phyloP scores from a whole-genome alignment of 1,140 invertebrate species.

The Drosophila sproati region DNA sequence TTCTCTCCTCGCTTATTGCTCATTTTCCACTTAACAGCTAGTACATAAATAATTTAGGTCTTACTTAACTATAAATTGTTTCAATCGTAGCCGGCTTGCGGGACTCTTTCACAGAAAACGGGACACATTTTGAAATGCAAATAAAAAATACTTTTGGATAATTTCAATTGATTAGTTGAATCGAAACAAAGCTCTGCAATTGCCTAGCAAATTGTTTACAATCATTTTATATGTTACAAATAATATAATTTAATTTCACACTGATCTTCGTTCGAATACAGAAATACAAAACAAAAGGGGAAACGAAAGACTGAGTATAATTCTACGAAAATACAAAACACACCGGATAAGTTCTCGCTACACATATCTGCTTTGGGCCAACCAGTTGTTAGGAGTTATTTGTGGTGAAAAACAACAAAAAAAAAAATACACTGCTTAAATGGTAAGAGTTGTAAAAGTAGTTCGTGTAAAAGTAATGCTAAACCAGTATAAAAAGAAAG shows the following conservation, averaged over 20 bases:
- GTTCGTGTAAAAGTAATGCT: constrained; percentile 33
- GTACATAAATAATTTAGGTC: constrained; percentile 71
- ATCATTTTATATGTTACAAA: constrained; percentile 48
- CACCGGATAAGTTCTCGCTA: constrained; percentile 10
- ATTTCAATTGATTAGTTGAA: constrained; percentile 63
- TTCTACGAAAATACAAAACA: background rate
- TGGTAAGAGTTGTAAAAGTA: constrained; percentile 22
- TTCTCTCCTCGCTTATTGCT: constrained; percentile 34
- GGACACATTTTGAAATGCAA: constrained; percentile 38
- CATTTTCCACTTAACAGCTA: constrained; percentile 53
- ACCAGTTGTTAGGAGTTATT: constrained; percentile 13
- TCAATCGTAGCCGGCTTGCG: constrained; percentile 29
- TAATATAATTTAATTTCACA: constrained; percentile 48
- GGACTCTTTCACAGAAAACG: constrained; percentile 22
- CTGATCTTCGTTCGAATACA: constrained; percentile 3
- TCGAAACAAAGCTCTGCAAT: constrained; percentile 37
- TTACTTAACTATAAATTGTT: constrained; percentile 40
- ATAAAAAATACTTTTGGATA: constrained; percentile 67
- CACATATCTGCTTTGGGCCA: constrained; percentile 5
- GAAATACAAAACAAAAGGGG: background rate
- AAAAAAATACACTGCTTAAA: constrained; percentile 9
- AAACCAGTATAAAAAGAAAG: constrained; percentile 59
- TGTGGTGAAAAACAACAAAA: constrained; percentile 10
- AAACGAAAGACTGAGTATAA: constrained; percentile 11
- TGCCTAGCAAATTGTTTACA: constrained; percentile 35